Conservation (phyloP, 1,140 invertebrate genomes). For the Trachymyrmex cornetzi region DNA sequence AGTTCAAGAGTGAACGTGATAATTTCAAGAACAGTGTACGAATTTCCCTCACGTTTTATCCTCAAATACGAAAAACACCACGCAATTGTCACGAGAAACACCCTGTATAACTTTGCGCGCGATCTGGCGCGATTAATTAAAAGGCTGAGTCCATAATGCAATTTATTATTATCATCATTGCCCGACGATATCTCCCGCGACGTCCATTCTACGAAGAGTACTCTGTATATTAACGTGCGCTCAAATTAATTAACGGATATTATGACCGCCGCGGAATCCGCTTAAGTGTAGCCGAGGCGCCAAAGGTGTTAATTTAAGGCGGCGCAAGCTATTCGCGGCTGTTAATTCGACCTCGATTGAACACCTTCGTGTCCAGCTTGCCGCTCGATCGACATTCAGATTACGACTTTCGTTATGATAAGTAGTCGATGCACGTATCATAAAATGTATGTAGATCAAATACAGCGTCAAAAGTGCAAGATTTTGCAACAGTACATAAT, state of each 20-base stretch:
- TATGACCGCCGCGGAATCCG: conserved; percentile 41
- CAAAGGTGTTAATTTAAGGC: conserved; percentile 59
- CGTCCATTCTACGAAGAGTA: conserved; percentile 12
- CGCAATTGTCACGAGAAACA: not conserved
- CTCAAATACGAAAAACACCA: not conserved
- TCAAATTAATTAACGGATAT: conserved; percentile 62
- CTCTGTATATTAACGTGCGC: conserved; percentile 47
- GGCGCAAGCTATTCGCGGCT: conserved; percentile 42
- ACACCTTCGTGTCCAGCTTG: conserved; percentile 16
- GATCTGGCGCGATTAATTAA: conserved; percentile 35
- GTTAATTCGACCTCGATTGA: conserved; percentile 50
- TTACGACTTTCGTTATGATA: not conserved
- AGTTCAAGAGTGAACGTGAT: not conserved
- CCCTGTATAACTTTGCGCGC: conserved; percentile 9
- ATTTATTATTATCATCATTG: conserved; percentile 52
- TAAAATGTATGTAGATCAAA: not conserved
- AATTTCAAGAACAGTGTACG: not conserved
- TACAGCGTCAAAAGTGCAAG: not conserved
- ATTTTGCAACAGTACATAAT: not conserved
- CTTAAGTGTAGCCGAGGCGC: conserved; percentile 52
- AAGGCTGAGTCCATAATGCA: conserved; percentile 18
- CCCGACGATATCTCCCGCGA: conserved; percentile 36
- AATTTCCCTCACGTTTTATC: not conserved
- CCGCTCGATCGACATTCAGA: conserved; percentile 30
- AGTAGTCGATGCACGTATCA: not conserved